These are phyloP conservation scores for Anguilla pacifica DNA, from an alignment of 2,797 vertebrate species.

Conservation along the genomic window DNA sequence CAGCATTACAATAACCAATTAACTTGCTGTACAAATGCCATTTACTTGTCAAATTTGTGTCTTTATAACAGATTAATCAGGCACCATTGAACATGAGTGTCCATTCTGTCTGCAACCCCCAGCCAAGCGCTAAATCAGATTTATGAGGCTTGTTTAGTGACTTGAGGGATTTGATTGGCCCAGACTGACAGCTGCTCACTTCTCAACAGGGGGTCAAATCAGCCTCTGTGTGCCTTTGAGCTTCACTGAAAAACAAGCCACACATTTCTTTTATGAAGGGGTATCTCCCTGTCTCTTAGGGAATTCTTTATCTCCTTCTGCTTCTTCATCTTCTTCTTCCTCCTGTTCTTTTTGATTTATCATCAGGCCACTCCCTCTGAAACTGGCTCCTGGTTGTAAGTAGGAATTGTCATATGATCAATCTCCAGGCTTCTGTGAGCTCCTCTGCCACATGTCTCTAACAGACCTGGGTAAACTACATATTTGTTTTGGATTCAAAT, in stretches of 20 bases:
- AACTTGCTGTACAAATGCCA: constrained; percentile 36
- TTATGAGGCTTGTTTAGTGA: constrained; percentile 50
- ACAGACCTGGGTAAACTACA: no score
- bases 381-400: background rate
- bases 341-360: background rate
- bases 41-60: constrained; percentile 43
- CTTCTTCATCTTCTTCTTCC: background rate
- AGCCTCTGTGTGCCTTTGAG: background rate
- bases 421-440: background rate
- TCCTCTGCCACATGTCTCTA: background rate
- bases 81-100: constrained; percentile 39
- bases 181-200: constrained; percentile 20
- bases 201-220: background rate
- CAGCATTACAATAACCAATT: constrained; percentile 44
- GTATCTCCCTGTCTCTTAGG: background rate
- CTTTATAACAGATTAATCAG: constrained; percentile 48
- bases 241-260: background rate
- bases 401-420: background rate
- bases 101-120: constrained; percentile 20
- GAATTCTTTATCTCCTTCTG: background rate
- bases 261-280: background rate
- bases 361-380: background rate
- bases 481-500: no score
- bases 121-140: constrained; percentile 44
- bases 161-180: constrained; percentile 24